A percentile compares a stretch with the other conserved stretches of the same genome.
These are phyloP conservation scores for Pterocles burchelli DNA, from an alignment of 2,113 vertebrate species.

Conservation along the genomic window DNA sequence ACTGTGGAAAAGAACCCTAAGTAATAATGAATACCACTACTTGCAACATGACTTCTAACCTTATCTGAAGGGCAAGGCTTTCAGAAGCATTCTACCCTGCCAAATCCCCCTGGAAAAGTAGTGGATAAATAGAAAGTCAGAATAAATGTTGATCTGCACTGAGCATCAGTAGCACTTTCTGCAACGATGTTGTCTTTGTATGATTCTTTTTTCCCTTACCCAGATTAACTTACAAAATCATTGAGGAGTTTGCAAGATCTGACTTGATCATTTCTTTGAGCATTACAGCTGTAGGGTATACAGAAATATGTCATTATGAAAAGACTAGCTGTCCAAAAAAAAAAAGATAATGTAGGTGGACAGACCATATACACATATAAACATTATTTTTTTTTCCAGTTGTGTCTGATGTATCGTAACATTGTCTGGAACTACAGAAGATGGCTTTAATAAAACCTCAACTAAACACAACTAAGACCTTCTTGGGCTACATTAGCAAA, in stretches of 20 bases:
- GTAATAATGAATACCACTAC: not conserved
- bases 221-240: not conserved
- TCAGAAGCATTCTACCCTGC: not conserved
- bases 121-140: not conserved
- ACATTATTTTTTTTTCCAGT: not conserved
- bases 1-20: not conserved
- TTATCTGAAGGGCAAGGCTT: not conserved
- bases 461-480: fast-evolving
- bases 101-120: not conserved
- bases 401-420: not conserved
- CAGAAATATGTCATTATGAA: not conserved
- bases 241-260: not conserved
- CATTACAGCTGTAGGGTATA: not conserved
- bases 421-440: not conserved
- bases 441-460: not conserved
- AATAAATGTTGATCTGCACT: not conserved
- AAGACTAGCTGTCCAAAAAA: not conserved
- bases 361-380: not conserved
- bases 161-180: not conserved
- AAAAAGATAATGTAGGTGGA: not conserved
- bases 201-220: not conserved
- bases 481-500: not conserved
- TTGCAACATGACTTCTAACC: not conserved
- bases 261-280: not conserved
- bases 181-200: not conserved